Evolutionary conservation across 2,113 vertebrate species (phyloP), one percentile per base, ranked within the genome.

Genomic region (Heloderma charlesbogerti): DNA sequence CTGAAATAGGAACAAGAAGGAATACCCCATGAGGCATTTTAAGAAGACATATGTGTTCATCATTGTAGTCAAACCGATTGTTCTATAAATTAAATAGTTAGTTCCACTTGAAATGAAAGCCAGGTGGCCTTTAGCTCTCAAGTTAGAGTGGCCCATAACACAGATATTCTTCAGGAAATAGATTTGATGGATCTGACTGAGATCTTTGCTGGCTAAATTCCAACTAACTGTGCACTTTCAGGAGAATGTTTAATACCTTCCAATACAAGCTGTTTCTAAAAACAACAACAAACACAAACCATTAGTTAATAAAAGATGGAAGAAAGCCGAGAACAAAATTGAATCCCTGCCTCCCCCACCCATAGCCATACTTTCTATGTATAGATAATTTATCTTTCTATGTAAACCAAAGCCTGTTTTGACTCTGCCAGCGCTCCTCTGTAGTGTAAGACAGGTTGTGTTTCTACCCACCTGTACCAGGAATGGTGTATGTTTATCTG

Each of bases 1-100:
- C 93, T 88, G 91, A 95, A 95, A 91, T 63, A 57, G 88, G 43
- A 75, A 83, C 51, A 80, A 77, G 40, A n/a, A 48, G 8, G 37
- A 91, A 12, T 34, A 91, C 91, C 77, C 94, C 83, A 90, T 86
- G 85, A 94, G 91, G 69, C 80, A 51, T 91, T 95, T 96, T 92
- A 94, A 92, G 89, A 83, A 95, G 94, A 93, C 82, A 69, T 93
- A 90, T 83, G 54, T 90, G 93, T 95, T 96, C 95, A 86, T 96
- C 93, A 94, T 93, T 93, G 90, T 94, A 94, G 94, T 94, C 95
- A 93, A 88, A 88, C 91, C 91, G 92, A 89, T 93, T 94, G 94
- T 94, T 94, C 93, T 91, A 95, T 87, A 95, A 95, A 94, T 96
- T 95, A 95, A 91, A 92, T 90, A 95, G 89, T 92, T 95, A 92